These are phyloP conservation scores for Takifugu bimaculatus DNA, from an alignment of 2,113 vertebrate species.

Conservation along the genomic window DNA sequence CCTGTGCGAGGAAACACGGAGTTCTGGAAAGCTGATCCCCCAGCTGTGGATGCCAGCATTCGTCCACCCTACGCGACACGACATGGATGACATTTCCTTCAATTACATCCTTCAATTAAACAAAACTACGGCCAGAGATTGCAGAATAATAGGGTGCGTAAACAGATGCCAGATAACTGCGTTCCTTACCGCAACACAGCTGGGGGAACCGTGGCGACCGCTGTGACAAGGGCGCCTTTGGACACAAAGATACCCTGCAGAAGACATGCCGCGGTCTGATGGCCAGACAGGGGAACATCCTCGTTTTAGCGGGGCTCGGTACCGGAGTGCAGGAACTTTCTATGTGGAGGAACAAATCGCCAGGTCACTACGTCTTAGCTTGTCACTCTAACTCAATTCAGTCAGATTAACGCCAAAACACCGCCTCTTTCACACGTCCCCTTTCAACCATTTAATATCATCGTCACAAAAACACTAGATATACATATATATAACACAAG, in stretches of 20 bases:
- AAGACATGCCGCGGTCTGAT: conserved; percentile 75
- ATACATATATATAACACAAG: not conserved
- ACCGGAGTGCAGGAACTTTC: conserved; percentile 43
- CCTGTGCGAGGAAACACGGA: conserved; percentile 64
- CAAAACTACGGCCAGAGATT: not conserved
- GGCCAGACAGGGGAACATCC: conserved; percentile 75
- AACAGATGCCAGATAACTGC: not conserved
- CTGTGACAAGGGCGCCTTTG: conserved; percentile 55
- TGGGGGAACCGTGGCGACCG: conserved; percentile 46
- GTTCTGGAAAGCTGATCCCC: conserved; percentile 68
- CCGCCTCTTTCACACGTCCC: not conserved
- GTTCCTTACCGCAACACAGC: conserved; percentile 60
- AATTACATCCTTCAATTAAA: too few species aligned
- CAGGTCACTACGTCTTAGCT: conserved; percentile 12
- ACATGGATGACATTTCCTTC: not conserved
- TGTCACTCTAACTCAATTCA: conserved; percentile 18
- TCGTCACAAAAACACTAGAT: not conserved
- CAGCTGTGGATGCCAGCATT: conserved; percentile 66
- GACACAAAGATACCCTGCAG: conserved; percentile 71
- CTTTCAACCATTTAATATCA: not conserved
- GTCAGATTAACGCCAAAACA: conserved; percentile 24
- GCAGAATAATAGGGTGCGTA: not conserved
- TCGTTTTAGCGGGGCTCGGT: conserved; percentile 41
- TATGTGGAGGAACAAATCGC: conserved; percentile 14
- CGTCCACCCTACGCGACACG: conserved; percentile 78